phyloP scores from a whole-genome alignment of 2,113 vertebrate genomes.

The Hippocampus guttulatus region DNA sequence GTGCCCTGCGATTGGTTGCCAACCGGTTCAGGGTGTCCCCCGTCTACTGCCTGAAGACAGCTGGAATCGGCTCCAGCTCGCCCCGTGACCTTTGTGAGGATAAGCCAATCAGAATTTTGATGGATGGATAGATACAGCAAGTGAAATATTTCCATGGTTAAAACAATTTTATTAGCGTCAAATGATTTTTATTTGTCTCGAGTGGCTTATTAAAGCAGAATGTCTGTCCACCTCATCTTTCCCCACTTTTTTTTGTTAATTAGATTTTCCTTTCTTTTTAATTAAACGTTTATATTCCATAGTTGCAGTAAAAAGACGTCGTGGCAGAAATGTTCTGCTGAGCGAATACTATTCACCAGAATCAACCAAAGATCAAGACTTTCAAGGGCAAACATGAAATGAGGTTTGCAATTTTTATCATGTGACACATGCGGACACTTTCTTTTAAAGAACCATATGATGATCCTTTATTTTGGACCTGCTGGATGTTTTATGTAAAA shows the following conservation, averaged over 20 bases:
- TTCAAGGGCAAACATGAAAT: constrained; percentile 53
- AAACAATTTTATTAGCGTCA: neutral
- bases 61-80: too few relatives aligned
- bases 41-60: too few relatives aligned
- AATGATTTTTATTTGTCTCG: neutral
- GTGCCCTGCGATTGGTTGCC: too few relatives aligned
- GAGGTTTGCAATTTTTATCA: constrained; percentile 4
- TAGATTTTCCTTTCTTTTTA: constrained; percentile 22
- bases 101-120: too few relatives aligned
- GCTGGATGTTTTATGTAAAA: neutral
- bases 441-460: neutral
- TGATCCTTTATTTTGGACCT: neutral
- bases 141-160: neutral
- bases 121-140: neutral
- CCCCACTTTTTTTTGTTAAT: constrained; percentile 7
- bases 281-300: constrained; percentile 37
- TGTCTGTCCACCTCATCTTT: constrained; percentile 6
- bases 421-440: neutral
- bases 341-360: constrained; percentile 25
- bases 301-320: constrained; percentile 32
- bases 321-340: constrained; percentile 24
- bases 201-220: neutral
- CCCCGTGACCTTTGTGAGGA: too few relatives aligned
- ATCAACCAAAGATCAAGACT: constrained; percentile 33
- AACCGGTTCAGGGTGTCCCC: too few relatives aligned